Evolutionary conservation across 2,113 vertebrate genomes (phyloP).

Genomic region (Epinephelus fuscoguttatus): DNA sequence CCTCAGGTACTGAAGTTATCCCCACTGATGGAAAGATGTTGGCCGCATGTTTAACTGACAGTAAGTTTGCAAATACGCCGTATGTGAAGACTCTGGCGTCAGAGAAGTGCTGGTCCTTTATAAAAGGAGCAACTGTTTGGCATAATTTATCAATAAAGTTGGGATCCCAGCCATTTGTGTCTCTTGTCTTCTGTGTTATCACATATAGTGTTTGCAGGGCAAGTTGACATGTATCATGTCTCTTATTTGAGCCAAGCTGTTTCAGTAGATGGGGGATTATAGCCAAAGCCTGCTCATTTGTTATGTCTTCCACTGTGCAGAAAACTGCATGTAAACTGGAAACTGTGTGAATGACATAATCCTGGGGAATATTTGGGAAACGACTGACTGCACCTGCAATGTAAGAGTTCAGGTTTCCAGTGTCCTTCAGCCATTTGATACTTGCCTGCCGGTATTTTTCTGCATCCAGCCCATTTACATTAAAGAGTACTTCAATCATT

Average conservation of each 20-base stretch:
- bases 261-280: constrained; percentile 44
- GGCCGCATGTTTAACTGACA: constrained; percentile 10
- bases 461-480: rapidly evolving
- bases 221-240: rapidly evolving
- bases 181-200: rapidly evolving
- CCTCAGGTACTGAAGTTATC: constrained; percentile 66
- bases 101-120: background rate
- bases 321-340: constrained; percentile 36
- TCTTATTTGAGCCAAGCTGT: background rate
- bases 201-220: constrained; percentile 56
- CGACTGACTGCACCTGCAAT: constrained; percentile 41
- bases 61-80: constrained; percentile 54
- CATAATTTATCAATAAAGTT: constrained; percentile 47
- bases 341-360: rapidly evolving
- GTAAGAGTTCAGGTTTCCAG: constrained; percentile 30
- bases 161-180: constrained; percentile 26
- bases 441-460: constrained; percentile 47
- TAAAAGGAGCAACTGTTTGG: constrained; percentile 48
- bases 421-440: constrained; percentile 68
- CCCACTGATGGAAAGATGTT: constrained; percentile 32
- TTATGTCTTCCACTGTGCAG: constrained; percentile 52
- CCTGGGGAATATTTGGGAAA: constrained; percentile 31
- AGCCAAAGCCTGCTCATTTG: constrained; percentile 12
- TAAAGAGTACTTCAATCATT: constrained; percentile 58
- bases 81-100: constrained; percentile 23